Percentiles rank a stretch among this genome's conserved stretches.
These are phyloP conservation scores for Lepidurus packardi DNA, from an alignment of 1,140 invertebrate species.

Conservation along the genomic window DNA sequence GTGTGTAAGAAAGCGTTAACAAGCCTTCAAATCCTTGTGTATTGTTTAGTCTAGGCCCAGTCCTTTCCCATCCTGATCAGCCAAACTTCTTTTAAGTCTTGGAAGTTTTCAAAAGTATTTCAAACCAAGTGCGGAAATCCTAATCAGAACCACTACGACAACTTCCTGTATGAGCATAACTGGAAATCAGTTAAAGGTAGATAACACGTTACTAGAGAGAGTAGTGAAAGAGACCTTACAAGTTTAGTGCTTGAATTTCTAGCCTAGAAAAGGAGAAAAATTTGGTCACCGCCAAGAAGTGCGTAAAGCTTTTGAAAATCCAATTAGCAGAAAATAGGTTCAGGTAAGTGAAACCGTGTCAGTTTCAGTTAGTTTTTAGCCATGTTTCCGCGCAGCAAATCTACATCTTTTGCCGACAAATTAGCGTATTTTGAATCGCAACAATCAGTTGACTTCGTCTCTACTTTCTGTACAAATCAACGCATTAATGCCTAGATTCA, in stretches of 20 bases:
- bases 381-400: neutral
- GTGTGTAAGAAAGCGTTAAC: conserved; percentile 3
- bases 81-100: neutral
- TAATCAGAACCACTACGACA: neutral
- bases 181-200: too few species aligned
- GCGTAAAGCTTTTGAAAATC: conserved; percentile 5
- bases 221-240: neutral
- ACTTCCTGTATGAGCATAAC: neutral
- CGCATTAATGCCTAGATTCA: too few species aligned
- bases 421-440: neutral
- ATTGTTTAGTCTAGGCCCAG: neutral
- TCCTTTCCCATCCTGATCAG: neutral
- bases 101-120: neutral
- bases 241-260: too few species aligned
- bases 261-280: neutral
- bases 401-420: conserved; percentile 1
- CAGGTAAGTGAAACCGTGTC: neutral
- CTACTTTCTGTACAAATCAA: neutral
- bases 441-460: neutral
- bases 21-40: neutral
- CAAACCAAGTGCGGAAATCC: neutral
- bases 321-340: neutral
- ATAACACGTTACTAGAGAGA: neutral
- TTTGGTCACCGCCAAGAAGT: neutral
- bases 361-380: neutral